Evolutionary conservation across 2,797 vertebrate species (phyloP), one percentile per base, ranked within the genome.

Genomic region (Neostethus bicornis): DNA sequence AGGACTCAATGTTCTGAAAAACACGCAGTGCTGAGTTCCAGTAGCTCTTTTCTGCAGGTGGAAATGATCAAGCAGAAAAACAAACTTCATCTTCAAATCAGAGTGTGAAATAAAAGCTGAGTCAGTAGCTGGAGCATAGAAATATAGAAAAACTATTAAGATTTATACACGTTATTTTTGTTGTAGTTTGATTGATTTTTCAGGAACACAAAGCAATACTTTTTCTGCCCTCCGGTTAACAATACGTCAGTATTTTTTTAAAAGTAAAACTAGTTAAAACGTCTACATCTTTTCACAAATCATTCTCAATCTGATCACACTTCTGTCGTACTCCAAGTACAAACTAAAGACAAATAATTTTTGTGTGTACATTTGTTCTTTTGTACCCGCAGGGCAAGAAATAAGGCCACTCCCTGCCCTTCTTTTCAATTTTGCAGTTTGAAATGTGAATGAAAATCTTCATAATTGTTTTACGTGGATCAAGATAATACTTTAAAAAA

Each of bases 1-100:
- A 82, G 91, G 89, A 31, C 86, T 98, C 51, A 94, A 92, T 46
- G 75, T 89, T 51, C 90, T 98, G 85, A 94, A 96, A 88, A 94
- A 86, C 86, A 96, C 95, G 85, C 93, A 88, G 4, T 98, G 97
- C 90, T 96, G 91, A 93, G 72, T 41, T 63, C 42, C 49, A 3
- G 46, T 16, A 24, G 43, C 26, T 45, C 34, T 72, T 74, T 17
- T 56, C 68, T 58, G 31, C 13, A 61, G 73, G 71, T 73, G 73
- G 69, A 75, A 75, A 64, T 44, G 32, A 67, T 70, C 66, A 48
- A 19, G 39, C 21, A 29, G 35, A 32, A 60, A 66, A 53, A 58
- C 35, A 48, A 56, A 25, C 47, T 61, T 39, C 51, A 34, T 47
- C 24, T 50, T 12, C 68, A 57, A 70, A 41, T 13, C 24, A 47